A percentile compares a stretch with the other conserved stretches of the same genome.
Evolutionary conservation across 2,797 vertebrate species (phyloP).

Genomic region (Enteromius viviparus): DNA sequence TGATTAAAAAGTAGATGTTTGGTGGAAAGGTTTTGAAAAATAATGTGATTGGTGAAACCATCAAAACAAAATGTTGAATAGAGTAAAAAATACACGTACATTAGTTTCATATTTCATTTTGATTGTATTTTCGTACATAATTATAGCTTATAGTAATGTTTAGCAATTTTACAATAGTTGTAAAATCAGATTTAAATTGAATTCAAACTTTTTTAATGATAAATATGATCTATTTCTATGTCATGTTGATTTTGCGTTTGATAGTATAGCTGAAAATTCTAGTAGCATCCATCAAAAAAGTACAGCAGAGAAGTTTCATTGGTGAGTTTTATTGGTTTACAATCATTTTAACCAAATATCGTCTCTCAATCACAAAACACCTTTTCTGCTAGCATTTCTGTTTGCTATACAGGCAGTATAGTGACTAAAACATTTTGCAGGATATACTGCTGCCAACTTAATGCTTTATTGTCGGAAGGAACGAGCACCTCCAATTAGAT

Average conservation of each 20-base stretch:
- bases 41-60: neutral
- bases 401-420: neutral
- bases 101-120: neutral
- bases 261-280: neutral
- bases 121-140: neutral
- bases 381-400: neutral
- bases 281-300: neutral
- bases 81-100: neutral
- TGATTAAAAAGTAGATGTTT: neutral
- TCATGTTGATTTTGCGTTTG: neutral
- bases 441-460: slow-evolving; percentile 24
- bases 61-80: neutral
- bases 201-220: neutral
- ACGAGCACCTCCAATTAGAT: slow-evolving; percentile 40
- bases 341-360: neutral
- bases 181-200: neutral
- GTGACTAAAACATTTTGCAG: neutral
- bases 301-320: neutral
- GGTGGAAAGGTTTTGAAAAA: neutral
- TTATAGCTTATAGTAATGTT: neutral
- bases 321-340: no score
- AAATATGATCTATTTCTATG: neutral
- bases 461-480: slow-evolving; percentile 12
- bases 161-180: no score
- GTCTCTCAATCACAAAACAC: neutral